Percentiles rank a stretch among this genome's conserved stretches.
Evolutionary conservation across 2,888 invertebrate species (phyloP).

Genomic region (Cepaea hortensis): DNA sequence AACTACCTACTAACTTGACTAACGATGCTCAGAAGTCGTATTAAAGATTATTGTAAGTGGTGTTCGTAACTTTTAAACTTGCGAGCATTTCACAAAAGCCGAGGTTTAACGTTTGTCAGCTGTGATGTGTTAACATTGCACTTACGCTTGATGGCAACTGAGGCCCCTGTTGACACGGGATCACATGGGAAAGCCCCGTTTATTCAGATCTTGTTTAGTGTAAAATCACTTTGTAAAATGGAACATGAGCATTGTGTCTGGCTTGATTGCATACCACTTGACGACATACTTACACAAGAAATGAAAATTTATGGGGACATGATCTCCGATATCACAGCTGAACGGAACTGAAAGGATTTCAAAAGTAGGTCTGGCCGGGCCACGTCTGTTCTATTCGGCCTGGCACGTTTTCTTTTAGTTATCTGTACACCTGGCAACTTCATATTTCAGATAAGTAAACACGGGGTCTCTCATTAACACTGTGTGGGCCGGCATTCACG

Average conservation of each 20-base stretch:
- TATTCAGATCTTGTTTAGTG: neutral
- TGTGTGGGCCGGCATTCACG: neutral
- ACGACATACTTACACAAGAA: neutral
- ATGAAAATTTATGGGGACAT: too few species aligned
- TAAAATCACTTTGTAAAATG: neutral
- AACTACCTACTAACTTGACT: neutral
- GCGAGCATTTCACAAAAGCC: too few species aligned
- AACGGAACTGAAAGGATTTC: neutral
- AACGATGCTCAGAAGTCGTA: neutral
- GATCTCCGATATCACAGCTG: too few species aligned
- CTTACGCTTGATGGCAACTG: too few species aligned
- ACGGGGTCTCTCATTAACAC: neutral
- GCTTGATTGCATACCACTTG: neutral
- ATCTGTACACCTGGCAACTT: slow-evolving; percentile 28
- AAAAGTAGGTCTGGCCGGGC: neutral
- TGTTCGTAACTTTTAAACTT: too few species aligned
- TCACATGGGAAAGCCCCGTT: neutral
- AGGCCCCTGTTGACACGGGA: too few species aligned
- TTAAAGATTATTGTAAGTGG: too few species aligned
- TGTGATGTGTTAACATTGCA: too few species aligned
- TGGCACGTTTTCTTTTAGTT: neutral
- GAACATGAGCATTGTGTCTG: neutral
- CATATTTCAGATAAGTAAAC: slow-evolving; percentile 16
- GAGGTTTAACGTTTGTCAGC: too few species aligned
- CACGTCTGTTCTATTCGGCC: neutral